Evolutionary conservation across 2,797 vertebrate genomes (phyloP), one percentile per base, ranked within the genome.

Genomic region (Dendrocincla tyrannina): DNA sequence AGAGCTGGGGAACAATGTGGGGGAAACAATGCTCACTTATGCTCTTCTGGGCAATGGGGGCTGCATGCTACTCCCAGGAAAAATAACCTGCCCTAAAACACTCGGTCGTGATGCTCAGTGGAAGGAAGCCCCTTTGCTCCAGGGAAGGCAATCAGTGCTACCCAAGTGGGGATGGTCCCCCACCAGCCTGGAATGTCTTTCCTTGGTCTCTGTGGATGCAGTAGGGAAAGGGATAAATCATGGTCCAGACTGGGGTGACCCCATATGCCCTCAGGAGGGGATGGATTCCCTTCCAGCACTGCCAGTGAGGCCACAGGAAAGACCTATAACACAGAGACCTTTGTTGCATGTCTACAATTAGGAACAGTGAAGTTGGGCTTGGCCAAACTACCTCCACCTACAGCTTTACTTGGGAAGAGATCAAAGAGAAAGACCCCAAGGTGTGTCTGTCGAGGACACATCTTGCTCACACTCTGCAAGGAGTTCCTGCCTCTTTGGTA

Each of bases 11-110:
- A 94, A 91, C 89, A 95, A 94, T 92, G 81, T 5, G 3, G 50
- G 70, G 58, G 67, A 93, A 97, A 96, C 95, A 97, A 96, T 96
- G 91, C 56, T 80, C 91, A 84, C 89, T 96, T 96, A 96, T 96
- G 94, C 93, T 95, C 94, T 91, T 93, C 83, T 94, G 91, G 74
- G 91, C 90, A 88, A 68, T 60, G 69, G 39, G 82, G 33, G 44
- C 85, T 80, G 41, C 33, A 13, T 7, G 17, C 67, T 89, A 25
- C 72, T 88, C 95, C 74, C 83, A 64, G 80, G 86, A 88, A 95
- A 86, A 96, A 94, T 60, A 89, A 88, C 91, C 81, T 96, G 86
- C 80, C 64, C 81, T 60, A 7, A 92, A 91, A 27, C 68, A 39
- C 32, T 81, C 23, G 37, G 42, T 83, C 1, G 5, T 42, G 66